phyloP scores from a whole-genome alignment of 2,888 invertebrate genomes.

The Lasioglossum pauxillum region DNA sequence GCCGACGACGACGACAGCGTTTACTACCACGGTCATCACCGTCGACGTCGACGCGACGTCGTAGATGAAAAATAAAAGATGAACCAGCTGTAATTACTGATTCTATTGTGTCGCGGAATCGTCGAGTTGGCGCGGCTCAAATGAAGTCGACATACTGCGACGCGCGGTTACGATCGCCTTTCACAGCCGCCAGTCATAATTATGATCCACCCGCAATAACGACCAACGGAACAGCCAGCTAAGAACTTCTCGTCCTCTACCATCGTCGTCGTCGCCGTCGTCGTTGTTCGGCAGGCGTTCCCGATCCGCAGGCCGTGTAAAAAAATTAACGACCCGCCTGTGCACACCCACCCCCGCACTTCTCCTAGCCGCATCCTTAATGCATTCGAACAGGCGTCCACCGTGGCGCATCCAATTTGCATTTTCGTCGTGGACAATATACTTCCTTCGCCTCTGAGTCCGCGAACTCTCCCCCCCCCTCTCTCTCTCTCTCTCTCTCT shows the following conservation, averaged over 20 bases:
- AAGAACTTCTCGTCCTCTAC: constrained; percentile 28
- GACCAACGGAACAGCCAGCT: constrained; percentile 45
- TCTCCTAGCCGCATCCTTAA: constrained; percentile 31
- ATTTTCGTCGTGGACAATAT: constrained; percentile 63
- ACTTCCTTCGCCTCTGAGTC: constrained; percentile 17
- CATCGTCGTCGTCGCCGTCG: constrained; percentile 16
- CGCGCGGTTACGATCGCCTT: neutral
- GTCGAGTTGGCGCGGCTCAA: constrained; percentile 20
- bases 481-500: neutral
- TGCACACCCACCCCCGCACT: constrained; percentile 13
- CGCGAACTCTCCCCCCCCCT: neutral
- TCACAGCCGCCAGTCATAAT: constrained; percentile 55
- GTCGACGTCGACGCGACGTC: neutral
- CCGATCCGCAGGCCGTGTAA: constrained; percentile 47
- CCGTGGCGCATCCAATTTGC: constrained; percentile 59
- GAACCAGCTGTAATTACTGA: constrained; percentile 14
- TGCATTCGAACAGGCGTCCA: constrained; percentile 49
- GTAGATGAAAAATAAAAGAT: neutral
- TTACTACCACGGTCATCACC: neutral
- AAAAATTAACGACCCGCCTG: constrained; percentile 64
- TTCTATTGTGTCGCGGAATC: constrained; percentile 17
- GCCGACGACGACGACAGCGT: neutral
- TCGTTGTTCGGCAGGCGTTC: constrained; percentile 35
- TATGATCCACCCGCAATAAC: constrained; percentile 58
- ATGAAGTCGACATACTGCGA: constrained; percentile 26